Conservation (phyloP, 2,113 vertebrate species). For the Rhineura floridana region DNA sequence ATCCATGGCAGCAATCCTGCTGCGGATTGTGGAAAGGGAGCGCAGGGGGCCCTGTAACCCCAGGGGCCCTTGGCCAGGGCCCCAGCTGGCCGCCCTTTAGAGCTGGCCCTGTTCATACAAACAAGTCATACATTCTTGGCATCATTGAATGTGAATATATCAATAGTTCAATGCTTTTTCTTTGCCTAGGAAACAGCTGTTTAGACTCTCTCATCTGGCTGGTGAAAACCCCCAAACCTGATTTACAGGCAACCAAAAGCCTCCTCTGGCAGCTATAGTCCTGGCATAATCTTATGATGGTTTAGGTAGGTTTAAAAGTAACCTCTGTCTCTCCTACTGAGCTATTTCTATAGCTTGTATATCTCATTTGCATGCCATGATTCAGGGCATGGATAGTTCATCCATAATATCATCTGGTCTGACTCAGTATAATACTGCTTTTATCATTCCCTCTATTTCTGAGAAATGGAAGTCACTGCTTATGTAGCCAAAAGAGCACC, state of each 20-base stretch:
- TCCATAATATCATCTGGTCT: too few species aligned
- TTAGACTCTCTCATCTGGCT: constrained; percentile 63
- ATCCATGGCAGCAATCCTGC: too few species aligned
- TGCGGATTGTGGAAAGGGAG: too few species aligned
- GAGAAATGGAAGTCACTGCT: too few species aligned
- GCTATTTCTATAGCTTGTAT: neutral
- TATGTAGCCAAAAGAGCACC: too few species aligned
- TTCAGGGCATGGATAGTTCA: neutral
- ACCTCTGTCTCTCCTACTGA: neutral
- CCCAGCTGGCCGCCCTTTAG: too few species aligned
- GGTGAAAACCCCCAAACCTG: constrained; percentile 67
- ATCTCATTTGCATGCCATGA: neutral
- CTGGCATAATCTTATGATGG: neutral
- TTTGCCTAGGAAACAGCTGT: constrained; percentile 57
- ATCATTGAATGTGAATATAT: neutral
- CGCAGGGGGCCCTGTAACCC: too few species aligned
- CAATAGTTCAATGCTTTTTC: neutral
- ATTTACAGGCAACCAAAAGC: constrained; percentile 65
- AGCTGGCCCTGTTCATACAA: too few species aligned
- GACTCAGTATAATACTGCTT: too few species aligned
- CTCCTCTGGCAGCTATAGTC: constrained; percentile 17
- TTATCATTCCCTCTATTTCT: too few species aligned
- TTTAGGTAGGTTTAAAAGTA: neutral
- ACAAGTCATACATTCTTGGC: neutral
- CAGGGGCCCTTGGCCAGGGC: too few species aligned